Evolutionary conservation across 2,888 invertebrate genomes (phyloP), one percentile per base, ranked within the genome.

Genomic region (Creontiades dilutus): DNA sequence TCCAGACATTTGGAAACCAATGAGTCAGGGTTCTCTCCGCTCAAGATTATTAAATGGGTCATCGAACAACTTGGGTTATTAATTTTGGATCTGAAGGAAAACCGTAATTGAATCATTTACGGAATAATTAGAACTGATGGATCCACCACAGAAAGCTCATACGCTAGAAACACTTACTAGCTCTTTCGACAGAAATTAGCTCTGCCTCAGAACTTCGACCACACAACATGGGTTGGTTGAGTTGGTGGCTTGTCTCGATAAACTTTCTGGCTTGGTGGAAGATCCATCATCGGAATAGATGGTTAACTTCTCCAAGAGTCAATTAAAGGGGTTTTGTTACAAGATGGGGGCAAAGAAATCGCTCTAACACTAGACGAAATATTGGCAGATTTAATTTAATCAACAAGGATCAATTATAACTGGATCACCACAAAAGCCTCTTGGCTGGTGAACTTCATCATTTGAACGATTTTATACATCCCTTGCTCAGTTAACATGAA

Each of bases 101-200:
- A 68, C 68, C 23, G 23, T 68, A 68, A 68, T 68, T 23, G 68
- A 68, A 68, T 68, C 23, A 68, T 68, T 68, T 68, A 23, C 23
- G 68, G 23, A 23, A 27, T 68, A 68, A 68, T 68, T 68, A 27
- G 5, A 68, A 68, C 68, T 7, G 68, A 68, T 68, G 68, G 68
- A 68, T 68, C 68, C 68, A 19, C 68, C 68, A 12, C 23, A 5
- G 23, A 37, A 37, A 23, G 23, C 68, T 23, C 68, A 68, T 68
- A 68, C 68, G 12, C 68, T 68, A 68, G 68, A 68, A 68, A 68
- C 23, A 68, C 68, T 61, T 61, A n/a, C 61, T n/a, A 61, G 61
- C 61, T 19, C 16, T 61, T n/a, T 19, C 61, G 12, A 11, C 68
- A 68, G 68, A 68, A 68, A 68, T 68, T 68, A 68, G 23, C 68